Conservation (phyloP, 2,888 invertebrate genomes). For the Apodemia arnacis region DNA sequence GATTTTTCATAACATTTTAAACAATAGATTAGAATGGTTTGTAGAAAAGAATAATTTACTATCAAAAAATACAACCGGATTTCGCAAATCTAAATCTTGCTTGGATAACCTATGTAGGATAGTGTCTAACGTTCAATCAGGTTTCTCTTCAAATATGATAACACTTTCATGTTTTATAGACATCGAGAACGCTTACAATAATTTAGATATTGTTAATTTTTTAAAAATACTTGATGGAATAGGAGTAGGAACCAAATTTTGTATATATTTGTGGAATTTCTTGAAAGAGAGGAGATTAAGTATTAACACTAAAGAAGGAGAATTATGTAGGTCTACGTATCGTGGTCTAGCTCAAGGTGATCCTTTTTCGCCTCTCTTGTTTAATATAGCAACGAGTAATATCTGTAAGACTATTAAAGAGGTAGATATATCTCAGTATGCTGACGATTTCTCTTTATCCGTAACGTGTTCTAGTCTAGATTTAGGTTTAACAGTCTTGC, state of each 20-base stretch:
- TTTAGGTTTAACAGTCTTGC: background rate
- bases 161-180: too few species aligned
- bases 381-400: conserved; percentile 30
- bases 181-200: too few species aligned
- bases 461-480: background rate
- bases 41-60: too few species aligned
- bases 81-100: too few species aligned
- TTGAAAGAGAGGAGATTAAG: conserved; percentile 24
- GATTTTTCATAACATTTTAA: too few species aligned
- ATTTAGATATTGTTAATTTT: too few species aligned
- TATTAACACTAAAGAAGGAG: conserved; percentile 2
- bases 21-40: too few species aligned
- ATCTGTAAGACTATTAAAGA: conserved; percentile 6
- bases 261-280: conserved; percentile 44
- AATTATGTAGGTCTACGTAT: background rate
- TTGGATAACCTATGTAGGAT: too few species aligned
- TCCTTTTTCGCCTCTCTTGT: conserved; percentile 29
- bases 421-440: conserved; percentile 22
- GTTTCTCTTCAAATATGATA: too few species aligned
- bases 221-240: too few species aligned
- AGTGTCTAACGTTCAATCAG: too few species aligned
- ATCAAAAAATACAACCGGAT: too few species aligned
- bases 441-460: conserved; percentile 25
- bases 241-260: conserved; percentile 29
- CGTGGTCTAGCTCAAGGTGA: conserved; percentile 28